phyloP scores from a whole-genome alignment of 2,797 vertebrate genomes.

The Esox lucius region DNA sequence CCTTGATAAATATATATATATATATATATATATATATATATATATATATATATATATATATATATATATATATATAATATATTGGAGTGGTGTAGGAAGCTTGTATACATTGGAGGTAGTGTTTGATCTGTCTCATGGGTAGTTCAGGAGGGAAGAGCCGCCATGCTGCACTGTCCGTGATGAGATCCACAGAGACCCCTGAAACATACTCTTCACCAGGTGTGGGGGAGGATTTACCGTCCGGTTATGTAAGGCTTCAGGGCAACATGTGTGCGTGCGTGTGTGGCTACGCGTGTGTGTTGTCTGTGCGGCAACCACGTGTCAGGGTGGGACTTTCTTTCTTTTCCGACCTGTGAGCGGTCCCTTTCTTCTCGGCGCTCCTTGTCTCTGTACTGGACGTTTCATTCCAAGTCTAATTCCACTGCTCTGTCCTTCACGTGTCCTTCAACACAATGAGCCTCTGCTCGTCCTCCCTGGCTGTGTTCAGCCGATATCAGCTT shows the following conservation, averaged over 20 bases:
- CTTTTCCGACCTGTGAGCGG: background rate
- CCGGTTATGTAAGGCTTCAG: background rate
- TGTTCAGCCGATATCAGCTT: background rate
- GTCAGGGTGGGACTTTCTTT: background rate
- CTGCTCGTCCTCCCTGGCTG: background rate
- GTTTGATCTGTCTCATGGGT: background rate
- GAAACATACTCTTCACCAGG: background rate
- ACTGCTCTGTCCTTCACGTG: background rate
- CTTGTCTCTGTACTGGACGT: background rate
- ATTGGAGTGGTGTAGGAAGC: background rate
- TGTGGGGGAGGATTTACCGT: conserved; percentile 11
- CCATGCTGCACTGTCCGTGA: background rate
- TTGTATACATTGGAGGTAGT: background rate
- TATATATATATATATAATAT: too few relatives aligned
- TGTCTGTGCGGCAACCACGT: background rate
- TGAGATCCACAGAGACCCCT: background rate
- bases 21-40: too few relatives aligned
- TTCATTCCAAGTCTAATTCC: background rate
- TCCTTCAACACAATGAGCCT: background rate
- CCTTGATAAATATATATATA: too few relatives aligned
- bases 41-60: too few relatives aligned
- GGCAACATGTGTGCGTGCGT: background rate
- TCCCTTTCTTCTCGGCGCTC: background rate
- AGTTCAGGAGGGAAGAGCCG: background rate
- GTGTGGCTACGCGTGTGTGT: conserved; percentile 1